Base-by-base conservation (phyloP, 2,888 invertebrate species). In the Alviniconcha strummeri region DNA sequence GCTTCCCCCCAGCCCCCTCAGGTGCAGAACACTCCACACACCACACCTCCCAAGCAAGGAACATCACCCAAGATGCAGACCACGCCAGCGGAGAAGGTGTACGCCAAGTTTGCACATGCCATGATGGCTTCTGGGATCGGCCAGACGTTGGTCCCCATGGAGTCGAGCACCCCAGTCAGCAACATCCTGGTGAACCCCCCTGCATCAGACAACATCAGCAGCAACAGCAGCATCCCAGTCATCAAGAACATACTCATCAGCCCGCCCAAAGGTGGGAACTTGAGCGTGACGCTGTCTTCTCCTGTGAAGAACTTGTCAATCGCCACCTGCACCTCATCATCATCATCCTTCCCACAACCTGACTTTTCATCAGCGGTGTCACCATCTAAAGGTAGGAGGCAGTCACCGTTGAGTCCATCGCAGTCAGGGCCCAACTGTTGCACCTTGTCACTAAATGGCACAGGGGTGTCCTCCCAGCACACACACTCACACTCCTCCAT, bases 191-290 rank as follows among this genome's bases (percentile, higher is more conserved):
- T 76, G 17, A 75, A 82, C 55, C 81, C 81, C 11, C 82, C 82
- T 52, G 7, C 13, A 13, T 76, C 76, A n/a, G 64, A 56, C 55
- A 54, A 52, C 54, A 6, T 64, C 13, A 64, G 67, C 13, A 60
- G 52, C 67, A 74, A 7, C 8, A 36, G 36, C 15, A 8, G 36
- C 13, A 52, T 60, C 64, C 82, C 82, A 0, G 54, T 82, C 54
- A 82, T 82, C 60, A 82, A 82, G 67, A 82, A 82, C 64, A 82
- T 82, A n/a, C 76, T 82, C n/a, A 36, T 82, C 15, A 82, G 82
- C 15, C 82, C 82, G 0, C 82, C 82, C 15, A 64, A 11, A 36
- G 11, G 52, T 3, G 81, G 57, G 3, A 19, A 57, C 19, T 8
- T 36, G 0, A 64, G 81, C 17, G 72, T 81, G 36, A 72, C 71